These are phyloP conservation scores for Eurosta solidaginis DNA, from an alignment of 1,140 invertebrate genomes.

Conservation along the genomic window DNA sequence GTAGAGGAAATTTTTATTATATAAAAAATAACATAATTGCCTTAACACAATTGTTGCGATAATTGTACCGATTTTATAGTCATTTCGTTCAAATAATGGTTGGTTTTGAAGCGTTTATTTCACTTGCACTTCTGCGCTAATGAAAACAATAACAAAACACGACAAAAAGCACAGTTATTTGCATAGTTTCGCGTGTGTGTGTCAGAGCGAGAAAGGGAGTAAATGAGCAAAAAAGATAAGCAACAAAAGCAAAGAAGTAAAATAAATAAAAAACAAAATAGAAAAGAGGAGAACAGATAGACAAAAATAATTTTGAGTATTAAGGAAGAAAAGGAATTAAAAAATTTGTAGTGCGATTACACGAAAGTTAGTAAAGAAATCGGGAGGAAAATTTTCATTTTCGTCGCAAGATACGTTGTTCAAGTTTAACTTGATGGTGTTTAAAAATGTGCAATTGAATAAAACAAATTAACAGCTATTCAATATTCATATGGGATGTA, in stretches of 20 bases:
- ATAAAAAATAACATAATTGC: too few relatives aligned
- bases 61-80: too few relatives aligned
- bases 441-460: background rate
- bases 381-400: background rate
- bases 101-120: too few relatives aligned
- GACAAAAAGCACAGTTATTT: constrained; percentile 21
- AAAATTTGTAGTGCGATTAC: constrained; percentile 24
- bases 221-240: background rate
- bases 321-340: constrained; percentile 21
- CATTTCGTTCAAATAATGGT: too few relatives aligned
- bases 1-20: background rate
- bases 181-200: background rate
- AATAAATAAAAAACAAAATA: constrained; percentile 31
- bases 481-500: too few relatives aligned
- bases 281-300: constrained; percentile 16
- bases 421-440: too few relatives aligned
- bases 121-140: background rate
- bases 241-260: constrained; percentile 22
- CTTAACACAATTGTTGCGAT: too few relatives aligned
- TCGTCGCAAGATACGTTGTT: too few relatives aligned
- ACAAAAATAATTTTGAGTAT: constrained; percentile 10
- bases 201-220: background rate
- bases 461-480: too few relatives aligned
- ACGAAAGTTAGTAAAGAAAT: background rate
- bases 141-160: background rate